phyloP scores from a whole-genome alignment of 2,113 vertebrate species.

The Sinosuthora webbiana region DNA sequence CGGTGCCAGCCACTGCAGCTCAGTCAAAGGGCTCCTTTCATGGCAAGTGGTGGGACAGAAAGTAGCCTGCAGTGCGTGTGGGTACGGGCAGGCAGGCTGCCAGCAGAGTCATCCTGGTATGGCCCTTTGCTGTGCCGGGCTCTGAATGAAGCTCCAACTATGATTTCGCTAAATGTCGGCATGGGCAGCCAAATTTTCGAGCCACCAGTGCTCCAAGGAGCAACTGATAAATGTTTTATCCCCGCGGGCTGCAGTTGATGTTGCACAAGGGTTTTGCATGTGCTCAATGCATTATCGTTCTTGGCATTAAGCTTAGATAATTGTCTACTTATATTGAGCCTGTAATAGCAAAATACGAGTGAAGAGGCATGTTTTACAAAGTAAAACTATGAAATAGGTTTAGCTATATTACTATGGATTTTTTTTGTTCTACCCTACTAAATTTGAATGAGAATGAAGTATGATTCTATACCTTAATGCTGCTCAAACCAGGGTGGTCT shows the following conservation, averaged over 20 bases:
- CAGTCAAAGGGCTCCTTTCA: conserved; percentile 85
- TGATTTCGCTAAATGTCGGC: conserved; percentile 76
- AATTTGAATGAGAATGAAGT: conserved; percentile 84
- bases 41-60: conserved; percentile 82
- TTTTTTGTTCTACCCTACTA: conserved; percentile 66
- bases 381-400: conserved; percentile 77
- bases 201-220: conserved; percentile 72
- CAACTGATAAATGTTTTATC: conserved; percentile 74
- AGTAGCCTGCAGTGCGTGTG: conserved; percentile 76
- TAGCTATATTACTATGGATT: conserved; percentile 71
- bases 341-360: conserved; percentile 74
- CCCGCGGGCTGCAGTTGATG: conserved; percentile 65
- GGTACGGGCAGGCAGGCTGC: conserved; percentile 71
- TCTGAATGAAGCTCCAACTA: conserved; percentile 70
- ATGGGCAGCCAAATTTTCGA: conserved; percentile 76
- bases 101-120: conserved; percentile 73
- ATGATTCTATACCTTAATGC: conserved; percentile 81
- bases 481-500: conserved; percentile 84
- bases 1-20: conserved; percentile 77
- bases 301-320: conserved; percentile 79
- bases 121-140: conserved; percentile 64
- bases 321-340: conserved; percentile 78
- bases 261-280: conserved; percentile 71
- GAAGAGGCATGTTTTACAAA: conserved; percentile 74
- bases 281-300: conserved; percentile 72